Evolutionary conservation across 1,140 invertebrate species (phyloP).

Genomic region (Papilio xuthus): DNA sequence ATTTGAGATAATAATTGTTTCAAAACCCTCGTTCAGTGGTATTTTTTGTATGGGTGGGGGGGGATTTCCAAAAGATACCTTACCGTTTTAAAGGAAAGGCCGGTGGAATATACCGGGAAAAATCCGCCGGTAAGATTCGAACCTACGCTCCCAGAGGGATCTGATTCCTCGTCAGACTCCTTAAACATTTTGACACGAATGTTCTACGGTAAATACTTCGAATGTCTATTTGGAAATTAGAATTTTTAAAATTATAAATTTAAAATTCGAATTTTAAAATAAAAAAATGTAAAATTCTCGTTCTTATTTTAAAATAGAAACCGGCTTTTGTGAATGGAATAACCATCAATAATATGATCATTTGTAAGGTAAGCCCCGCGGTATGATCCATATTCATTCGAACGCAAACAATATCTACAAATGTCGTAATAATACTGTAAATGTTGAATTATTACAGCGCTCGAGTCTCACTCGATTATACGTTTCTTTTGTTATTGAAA

Average conservation of each 20-base stretch:
- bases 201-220: too few species aligned
- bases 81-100: too few species aligned
- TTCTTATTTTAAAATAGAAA: slow-evolving; percentile 10
- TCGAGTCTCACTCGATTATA: neutral
- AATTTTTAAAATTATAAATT: too few species aligned
- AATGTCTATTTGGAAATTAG: too few species aligned
- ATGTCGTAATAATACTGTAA: slow-evolving; percentile 28
- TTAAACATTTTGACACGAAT: too few species aligned
- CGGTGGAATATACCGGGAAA: too few species aligned
- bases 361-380: slow-evolving; percentile 25
- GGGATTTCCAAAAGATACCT: too few species aligned
- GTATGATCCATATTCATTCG: slow-evolving; percentile 23
- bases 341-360: slow-evolving; percentile 17
- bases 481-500: slow-evolving; percentile 9
- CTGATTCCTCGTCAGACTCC: too few species aligned
- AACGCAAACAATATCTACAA: slow-evolving; percentile 25
- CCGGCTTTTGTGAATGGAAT: neutral
- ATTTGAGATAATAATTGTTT: too few species aligned
- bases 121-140: slow-evolving; percentile 31
- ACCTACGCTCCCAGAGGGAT: slow-evolving; percentile 39
- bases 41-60: too few species aligned
- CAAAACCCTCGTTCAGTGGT: too few species aligned
- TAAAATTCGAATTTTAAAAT: too few species aligned
- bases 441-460: neutral
- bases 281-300: neutral